Percentiles rank a stretch among this genome's conserved stretches.
Conservation (phyloP, 2,113 vertebrate species). For the Scalopus aquaticus region DNA sequence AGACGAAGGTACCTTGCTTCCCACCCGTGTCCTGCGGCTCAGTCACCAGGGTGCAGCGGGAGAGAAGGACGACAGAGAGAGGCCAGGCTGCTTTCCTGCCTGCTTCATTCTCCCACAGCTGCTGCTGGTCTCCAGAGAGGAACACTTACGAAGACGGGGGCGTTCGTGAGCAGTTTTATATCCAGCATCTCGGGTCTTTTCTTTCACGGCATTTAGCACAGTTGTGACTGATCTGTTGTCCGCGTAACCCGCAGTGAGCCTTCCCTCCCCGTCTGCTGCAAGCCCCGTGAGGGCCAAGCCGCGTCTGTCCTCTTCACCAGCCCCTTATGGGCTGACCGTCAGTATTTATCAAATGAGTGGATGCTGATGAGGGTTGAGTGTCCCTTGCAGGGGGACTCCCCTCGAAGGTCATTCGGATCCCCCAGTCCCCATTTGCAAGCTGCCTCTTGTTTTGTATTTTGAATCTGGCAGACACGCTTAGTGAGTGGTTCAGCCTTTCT, state of each 20-base stretch:
- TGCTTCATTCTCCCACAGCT: not conserved
- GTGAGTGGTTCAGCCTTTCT: not conserved
- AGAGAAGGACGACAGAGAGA: not conserved
- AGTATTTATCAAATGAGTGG: not conserved
- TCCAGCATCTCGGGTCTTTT: not conserved
- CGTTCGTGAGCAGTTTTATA: not conserved
- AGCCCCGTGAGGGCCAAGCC: not conserved
- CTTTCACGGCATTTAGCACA: not conserved
- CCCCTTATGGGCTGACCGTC: not conserved
- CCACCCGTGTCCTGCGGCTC: not conserved
- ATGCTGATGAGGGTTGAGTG: not conserved
- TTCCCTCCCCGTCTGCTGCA: not conserved
- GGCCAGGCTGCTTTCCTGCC: not conserved
- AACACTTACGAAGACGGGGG: not conserved
- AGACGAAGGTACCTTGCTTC: not conserved
- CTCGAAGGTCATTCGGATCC: not conserved
- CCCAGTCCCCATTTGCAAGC: not conserved
- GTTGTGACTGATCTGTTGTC: not conserved
- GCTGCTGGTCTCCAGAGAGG: not conserved
- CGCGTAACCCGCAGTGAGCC: not conserved
- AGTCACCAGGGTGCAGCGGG: not conserved
- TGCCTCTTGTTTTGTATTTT: not conserved
- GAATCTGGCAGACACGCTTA: not conserved
- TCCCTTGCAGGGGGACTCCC: not conserved
- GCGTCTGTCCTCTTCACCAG: not conserved